Percentiles rank a stretch among this genome's conserved stretches.
phyloP scores from a whole-genome alignment of 2,797 vertebrate genomes.

The Poeciliopsis paucimaculata region DNA sequence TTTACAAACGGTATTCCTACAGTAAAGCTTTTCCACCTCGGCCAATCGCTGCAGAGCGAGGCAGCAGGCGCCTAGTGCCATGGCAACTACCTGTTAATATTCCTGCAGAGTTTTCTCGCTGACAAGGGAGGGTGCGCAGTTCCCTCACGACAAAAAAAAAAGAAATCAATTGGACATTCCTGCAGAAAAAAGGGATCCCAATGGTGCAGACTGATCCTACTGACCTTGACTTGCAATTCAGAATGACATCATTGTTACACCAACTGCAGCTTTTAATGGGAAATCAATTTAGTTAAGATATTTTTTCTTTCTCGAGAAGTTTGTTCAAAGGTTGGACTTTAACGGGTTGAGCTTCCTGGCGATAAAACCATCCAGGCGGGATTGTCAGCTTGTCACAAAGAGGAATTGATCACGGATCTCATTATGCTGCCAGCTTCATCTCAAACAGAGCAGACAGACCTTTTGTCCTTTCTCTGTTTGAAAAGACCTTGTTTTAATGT shows the following conservation, averaged over 20 bases:
- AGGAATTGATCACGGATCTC: conserved; percentile 56
- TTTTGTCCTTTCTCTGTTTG: background rate
- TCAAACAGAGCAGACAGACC: conserved; percentile 31
- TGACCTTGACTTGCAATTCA: conserved; percentile 43
- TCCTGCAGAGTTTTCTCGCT: conserved; percentile 75
- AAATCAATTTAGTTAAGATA: conserved; percentile 10
- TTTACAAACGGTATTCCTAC: conserved; percentile 45
- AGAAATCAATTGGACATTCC: conserved; percentile 78
- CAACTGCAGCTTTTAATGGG: background rate
- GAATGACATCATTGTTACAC: conserved; percentile 3
- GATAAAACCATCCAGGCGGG: conserved; percentile 39
- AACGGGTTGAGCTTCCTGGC: conserved; percentile 32
- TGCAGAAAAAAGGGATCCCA: conserved; percentile 44
- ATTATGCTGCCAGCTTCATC: conserved; percentile 44
- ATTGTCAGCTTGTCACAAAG: conserved; percentile 41
- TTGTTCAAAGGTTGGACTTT: conserved; percentile 27
- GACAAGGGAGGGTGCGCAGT: conserved; percentile 61
- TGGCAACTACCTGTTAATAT: conserved; percentile 85
- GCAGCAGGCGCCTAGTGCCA: conserved; percentile 80
- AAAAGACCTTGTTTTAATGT: conserved; percentile 26
- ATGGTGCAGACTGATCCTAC: conserved; percentile 9
- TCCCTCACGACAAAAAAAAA: conserved; percentile 50
- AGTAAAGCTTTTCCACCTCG: conserved; percentile 44
- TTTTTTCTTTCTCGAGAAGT: conserved; percentile 17
- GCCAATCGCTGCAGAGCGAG: conserved; percentile 70